Conservation (phyloP, 2,888 invertebrate species). For the Drosophila engyochracea region DNA sequence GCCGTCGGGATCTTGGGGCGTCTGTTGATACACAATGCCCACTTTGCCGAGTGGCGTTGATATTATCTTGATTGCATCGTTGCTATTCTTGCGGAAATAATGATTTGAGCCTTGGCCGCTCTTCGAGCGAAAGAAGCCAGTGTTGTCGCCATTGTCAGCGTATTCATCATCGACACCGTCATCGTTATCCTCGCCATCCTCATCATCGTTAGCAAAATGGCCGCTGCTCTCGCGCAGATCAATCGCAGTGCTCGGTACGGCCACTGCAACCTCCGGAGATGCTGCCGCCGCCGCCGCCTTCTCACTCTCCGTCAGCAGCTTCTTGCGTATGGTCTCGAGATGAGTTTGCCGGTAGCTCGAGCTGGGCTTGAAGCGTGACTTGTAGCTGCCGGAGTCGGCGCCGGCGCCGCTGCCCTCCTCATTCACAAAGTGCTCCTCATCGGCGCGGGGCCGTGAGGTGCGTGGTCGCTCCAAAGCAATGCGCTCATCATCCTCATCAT, state of each 20-base stretch:
- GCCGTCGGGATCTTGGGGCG: constrained; percentile 69
- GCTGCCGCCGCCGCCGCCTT: constrained; percentile 30
- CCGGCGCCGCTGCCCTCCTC: constrained; percentile 83
- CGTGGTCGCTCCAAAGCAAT: constrained; percentile 78
- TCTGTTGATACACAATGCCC: constrained; percentile 85
- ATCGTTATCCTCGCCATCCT: constrained; percentile 83
- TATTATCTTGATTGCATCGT: constrained; percentile 86
- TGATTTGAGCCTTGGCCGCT: constrained; percentile 75
- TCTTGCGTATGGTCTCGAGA: constrained; percentile 78
- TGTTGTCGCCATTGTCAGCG: constrained; percentile 75
- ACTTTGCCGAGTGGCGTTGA: constrained; percentile 86
- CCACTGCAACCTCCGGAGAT: constrained; percentile 44
- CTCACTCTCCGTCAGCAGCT: constrained; percentile 66
- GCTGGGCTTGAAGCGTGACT: constrained; percentile 61
- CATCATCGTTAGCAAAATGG: constrained; percentile 84
- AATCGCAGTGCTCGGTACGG: constrained; percentile 80
- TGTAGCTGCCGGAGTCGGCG: constrained; percentile 40
- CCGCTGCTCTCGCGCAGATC: constrained; percentile 84
- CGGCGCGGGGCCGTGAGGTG: constrained; percentile 66
- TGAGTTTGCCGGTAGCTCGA: constrained; percentile 77
- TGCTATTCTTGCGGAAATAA: constrained; percentile 85
- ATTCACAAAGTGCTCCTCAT: constrained; percentile 81
- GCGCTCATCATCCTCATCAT: constrained; percentile 84
- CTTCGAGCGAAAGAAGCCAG: constrained; percentile 80
- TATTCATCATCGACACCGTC: constrained; percentile 82